Evolutionary conservation across 2,888 invertebrate genomes (phyloP), one percentile per base, ranked within the genome.

Genomic region (Synanthedon myopaeformis): DNA sequence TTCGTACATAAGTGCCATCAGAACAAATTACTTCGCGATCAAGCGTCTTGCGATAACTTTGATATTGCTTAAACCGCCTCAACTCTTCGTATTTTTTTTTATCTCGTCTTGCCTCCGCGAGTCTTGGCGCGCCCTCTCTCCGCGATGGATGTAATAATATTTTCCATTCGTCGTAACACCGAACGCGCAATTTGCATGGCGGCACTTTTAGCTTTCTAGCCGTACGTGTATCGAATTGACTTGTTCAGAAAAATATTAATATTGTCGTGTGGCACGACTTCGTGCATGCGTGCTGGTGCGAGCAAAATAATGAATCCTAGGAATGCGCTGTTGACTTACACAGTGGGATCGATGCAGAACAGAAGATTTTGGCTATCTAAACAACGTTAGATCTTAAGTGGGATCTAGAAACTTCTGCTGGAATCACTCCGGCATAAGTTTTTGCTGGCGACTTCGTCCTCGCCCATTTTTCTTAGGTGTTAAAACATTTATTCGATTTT

Each of bases 301-400:
- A 63, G 59, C 58, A 61, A 57, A 62, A 65, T 74, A 74, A 74
- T 76, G 67, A 74, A 74, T 72, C 69, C 70, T 72, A 69, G 65
- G 69, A 73, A 70, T 70, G 61, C 57, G 58, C 45, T 13, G 45
- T 35, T 35, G 35, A 35, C 35, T 35, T 35, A 35, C 35, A 35
- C 35, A 35, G 10, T 10, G 35, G 35, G 35, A 35, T 35, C 35
- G 35, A 35, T 35, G 35, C 35, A 35, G 10, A 35, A 35, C 35
- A 35, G 35, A 35, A 1, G 3, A 35, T 35, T 35, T 35, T 35
- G 35, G 8, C 35, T 35, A 35, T 35, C 35, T 35, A 35, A 35
- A 10, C 35, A 35, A 35, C 35, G 10, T 10, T 35, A 3, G 35
- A 8, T n/a, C n/a, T n/a, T n/a, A n/a, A n/a, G n/a, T 35, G 35